These are phyloP conservation scores for Tylochromis polylepis DNA, from an alignment of 2,113 vertebrate species.

Conservation along the genomic window DNA sequence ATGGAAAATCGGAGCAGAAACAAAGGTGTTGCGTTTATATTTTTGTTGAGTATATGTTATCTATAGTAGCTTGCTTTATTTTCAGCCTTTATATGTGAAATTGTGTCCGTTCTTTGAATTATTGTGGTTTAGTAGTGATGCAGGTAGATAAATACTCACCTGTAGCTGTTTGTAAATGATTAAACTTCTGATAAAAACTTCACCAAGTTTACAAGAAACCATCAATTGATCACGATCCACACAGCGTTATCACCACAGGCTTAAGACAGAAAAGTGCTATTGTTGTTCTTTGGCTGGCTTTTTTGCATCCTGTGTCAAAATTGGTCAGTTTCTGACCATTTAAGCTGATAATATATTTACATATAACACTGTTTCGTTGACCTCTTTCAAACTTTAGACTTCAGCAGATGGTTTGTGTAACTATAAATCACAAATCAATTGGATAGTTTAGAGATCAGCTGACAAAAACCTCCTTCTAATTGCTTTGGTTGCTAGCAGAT, in stretches of 20 bases:
- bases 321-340: background rate
- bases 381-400: background rate
- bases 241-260: fast-evolving
- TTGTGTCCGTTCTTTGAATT: background rate
- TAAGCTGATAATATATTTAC: background rate
- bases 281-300: background rate
- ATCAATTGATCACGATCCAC: background rate
- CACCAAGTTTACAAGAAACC: background rate
- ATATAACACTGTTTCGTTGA: background rate
- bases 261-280: no score
- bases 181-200: background rate
- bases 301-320: background rate
- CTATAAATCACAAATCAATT: background rate
- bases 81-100: background rate
- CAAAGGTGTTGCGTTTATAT: no score
- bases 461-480: background rate
- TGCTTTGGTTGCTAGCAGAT: background rate
- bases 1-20: no score
- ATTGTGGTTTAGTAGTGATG: no score
- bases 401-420: background rate
- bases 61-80: background rate
- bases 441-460: background rate
- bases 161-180: background rate
- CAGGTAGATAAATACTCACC: background rate
- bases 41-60: no score